Percentiles rank a stretch among this genome's conserved stretches.
phyloP scores from a whole-genome alignment of 1,140 invertebrate genomes.

The Helicoverpa zea region DNA sequence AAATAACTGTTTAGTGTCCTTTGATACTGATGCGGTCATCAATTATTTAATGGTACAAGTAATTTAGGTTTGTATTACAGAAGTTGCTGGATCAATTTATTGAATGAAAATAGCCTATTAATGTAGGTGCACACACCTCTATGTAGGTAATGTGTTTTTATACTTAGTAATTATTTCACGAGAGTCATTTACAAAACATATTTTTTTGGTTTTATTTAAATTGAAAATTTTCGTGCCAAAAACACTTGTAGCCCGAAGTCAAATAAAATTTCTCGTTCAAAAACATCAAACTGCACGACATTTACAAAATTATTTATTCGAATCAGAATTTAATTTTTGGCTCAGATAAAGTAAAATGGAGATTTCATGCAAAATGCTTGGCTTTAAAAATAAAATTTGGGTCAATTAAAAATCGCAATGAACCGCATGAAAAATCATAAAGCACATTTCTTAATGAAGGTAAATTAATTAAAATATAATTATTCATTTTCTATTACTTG shows the following conservation, averaged over 20 bases:
- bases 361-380: not conserved
- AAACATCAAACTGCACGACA: not conserved
- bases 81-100: not conserved
- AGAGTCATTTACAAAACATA: no score
- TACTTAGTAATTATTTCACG: no score
- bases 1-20: not conserved
- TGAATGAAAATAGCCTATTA: no score
- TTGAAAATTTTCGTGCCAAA: no score
- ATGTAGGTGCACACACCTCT: no score
- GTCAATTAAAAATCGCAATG: not conserved
- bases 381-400: not conserved
- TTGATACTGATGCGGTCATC: slow-evolving; percentile 7
- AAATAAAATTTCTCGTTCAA: not conserved
- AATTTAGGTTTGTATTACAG: not conserved
- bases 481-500: not conserved
- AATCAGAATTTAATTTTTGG: not conserved
- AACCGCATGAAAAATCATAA: not conserved
- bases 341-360: not conserved
- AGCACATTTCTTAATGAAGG: not conserved
- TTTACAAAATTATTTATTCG: not conserved
- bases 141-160: no score
- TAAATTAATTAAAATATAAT: not conserved
- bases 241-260: no score
- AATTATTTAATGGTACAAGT: slow-evolving; percentile 1
- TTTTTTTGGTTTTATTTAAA: no score